Evolutionary conservation across 2,797 vertebrate species (phyloP).

Genomic region (Nannoperca obscura): DNA sequence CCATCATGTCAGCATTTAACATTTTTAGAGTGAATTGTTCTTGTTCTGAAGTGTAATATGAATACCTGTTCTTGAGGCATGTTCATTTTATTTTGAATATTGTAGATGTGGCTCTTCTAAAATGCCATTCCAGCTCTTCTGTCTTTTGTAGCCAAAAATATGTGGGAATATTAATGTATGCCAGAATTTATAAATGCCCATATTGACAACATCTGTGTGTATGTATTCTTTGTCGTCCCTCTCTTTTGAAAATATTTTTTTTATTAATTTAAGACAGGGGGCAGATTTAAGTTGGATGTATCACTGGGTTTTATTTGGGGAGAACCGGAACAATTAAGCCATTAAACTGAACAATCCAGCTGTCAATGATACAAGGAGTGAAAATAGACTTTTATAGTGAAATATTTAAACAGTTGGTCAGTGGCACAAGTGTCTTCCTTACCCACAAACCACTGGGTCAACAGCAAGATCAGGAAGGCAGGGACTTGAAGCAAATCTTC

Average conservation of each 20-base stretch:
- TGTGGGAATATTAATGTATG: conserved; percentile 33
- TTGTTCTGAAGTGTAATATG: conserved; percentile 44
- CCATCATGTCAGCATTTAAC: conserved; percentile 61
- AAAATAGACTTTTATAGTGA: not conserved
- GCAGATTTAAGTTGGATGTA: not conserved
- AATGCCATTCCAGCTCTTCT: conserved; percentile 5
- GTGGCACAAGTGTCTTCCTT: not conserved
- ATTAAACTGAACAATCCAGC: conserved; percentile 10
- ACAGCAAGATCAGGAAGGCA: conserved; percentile 17
- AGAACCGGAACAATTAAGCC: conserved; percentile 13
- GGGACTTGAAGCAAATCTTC: conserved; percentile 5
- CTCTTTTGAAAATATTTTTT: not conserved
- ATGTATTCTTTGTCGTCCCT: not conserved
- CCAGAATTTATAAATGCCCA: conserved; percentile 49
- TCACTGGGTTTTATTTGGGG: conserved; percentile 39
- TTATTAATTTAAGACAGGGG: not conserved
- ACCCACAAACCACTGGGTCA: conserved; percentile 22
- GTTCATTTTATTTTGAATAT: conserved; percentile 50
- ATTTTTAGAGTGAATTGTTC: conserved; percentile 54
- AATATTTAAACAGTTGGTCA: not conserved
- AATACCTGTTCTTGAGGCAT: conserved; percentile 33
- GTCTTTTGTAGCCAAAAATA: conserved; percentile 6
- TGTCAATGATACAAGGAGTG: not conserved
- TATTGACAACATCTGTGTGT: conserved; percentile 22
- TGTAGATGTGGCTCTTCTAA: conserved; percentile 23